phyloP scores from a whole-genome alignment of 92 coral and sea anemone genomes.

The Palythoa caribaeorum region DNA sequence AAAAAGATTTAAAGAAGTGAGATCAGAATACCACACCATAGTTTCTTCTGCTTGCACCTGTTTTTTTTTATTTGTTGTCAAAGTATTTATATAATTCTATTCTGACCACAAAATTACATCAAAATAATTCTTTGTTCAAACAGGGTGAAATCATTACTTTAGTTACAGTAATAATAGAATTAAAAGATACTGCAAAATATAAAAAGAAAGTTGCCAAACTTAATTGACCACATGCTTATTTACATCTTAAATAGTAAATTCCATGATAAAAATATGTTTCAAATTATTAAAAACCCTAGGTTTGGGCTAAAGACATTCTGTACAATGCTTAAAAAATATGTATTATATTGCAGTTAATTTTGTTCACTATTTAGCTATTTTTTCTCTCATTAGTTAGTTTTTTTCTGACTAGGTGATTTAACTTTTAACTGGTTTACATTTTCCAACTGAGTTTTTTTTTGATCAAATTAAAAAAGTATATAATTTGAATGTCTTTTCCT shows the following conservation, averaged over 20 bases:
- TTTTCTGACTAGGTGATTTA: too few relatives aligned
- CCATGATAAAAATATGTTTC: too few relatives aligned
- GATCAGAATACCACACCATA: conserved; percentile 8
- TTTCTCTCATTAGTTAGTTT: too few relatives aligned
- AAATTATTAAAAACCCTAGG: too few relatives aligned
- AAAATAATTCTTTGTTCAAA: not conserved
- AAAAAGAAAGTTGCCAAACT: conserved; percentile 4
- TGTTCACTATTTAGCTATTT: too few relatives aligned
- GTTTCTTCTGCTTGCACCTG: conserved; percentile 25
- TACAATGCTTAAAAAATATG: too few relatives aligned
- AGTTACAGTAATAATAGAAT: not conserved
- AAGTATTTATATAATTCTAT: not conserved
- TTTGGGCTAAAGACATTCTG: too few relatives aligned
- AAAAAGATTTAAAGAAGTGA: not conserved
- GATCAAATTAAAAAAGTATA: too few relatives aligned
- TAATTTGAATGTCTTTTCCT: too few relatives aligned
- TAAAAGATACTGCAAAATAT: conserved; percentile 1
- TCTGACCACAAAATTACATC: conserved; percentile 6
- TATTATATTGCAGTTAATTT: too few relatives aligned
- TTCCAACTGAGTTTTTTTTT: too few relatives aligned
- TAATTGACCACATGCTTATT: not conserved
- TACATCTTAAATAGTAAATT: not conserved
- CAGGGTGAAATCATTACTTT: not conserved
- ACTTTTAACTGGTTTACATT: too few relatives aligned
- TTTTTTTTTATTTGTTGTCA: conserved; percentile 6